These are phyloP conservation scores for Stylophora pistillata DNA, from an alignment of 64 coral and sea anemone genomes.

Conservation along the genomic window DNA sequence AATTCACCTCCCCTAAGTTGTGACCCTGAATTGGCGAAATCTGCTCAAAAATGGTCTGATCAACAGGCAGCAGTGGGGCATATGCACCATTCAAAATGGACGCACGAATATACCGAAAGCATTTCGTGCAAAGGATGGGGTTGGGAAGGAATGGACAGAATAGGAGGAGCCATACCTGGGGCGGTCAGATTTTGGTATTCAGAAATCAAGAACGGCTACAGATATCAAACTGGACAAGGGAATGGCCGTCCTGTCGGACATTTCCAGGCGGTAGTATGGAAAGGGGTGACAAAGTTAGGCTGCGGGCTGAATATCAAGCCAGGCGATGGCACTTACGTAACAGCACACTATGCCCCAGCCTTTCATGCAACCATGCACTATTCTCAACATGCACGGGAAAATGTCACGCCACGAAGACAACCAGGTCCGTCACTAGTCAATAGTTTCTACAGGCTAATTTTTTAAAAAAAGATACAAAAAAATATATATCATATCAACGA, in stretches of 20 bases:
- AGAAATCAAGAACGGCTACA: constrained; percentile 75
- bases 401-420: constrained; percentile 32
- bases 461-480: no score
- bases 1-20: constrained; percentile 43
- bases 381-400: constrained; percentile 38
- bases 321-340: constrained; percentile 70
- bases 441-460: no score
- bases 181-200: constrained; percentile 90
- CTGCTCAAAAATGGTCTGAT: constrained; percentile 41
- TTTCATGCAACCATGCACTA: no score
- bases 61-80: neutral
- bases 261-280: constrained; percentile 73
- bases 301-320: constrained; percentile 66
- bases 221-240: constrained; percentile 38
- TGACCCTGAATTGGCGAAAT: constrained; percentile 43
- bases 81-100: neutral
- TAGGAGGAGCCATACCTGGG: constrained; percentile 70
- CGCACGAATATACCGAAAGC: constrained; percentile 52
- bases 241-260: constrained; percentile 44
- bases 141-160: constrained; percentile 56
- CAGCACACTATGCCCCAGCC: constrained; percentile 72
- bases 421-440: no score
- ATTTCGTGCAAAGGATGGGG: constrained; percentile 74
- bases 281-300: constrained; percentile 48
- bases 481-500: no score